These are phyloP conservation scores for Gymnorhina tibicen DNA, from an alignment of 2,113 vertebrate species.

Conservation along the genomic window DNA sequence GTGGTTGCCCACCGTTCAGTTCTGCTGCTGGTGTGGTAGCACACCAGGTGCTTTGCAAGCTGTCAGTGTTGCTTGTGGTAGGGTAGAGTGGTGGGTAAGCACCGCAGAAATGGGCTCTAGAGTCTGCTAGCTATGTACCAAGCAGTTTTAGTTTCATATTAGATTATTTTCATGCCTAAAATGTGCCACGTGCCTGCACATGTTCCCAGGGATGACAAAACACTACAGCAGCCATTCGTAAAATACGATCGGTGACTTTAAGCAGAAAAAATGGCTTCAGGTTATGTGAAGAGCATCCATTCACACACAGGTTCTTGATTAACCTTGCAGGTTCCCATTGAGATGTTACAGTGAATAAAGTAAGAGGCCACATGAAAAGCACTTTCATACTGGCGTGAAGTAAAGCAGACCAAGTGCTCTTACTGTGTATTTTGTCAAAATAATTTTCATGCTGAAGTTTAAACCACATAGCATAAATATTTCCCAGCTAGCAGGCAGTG, in stretches of 20 bases:
- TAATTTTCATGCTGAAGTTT: slow-evolving; percentile 57
- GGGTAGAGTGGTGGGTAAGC: background rate
- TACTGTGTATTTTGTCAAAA: slow-evolving; percentile 63
- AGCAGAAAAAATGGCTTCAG: slow-evolving; percentile 49
- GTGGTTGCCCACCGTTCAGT: accelerated
- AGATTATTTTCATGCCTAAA: background rate
- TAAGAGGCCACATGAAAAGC: slow-evolving; percentile 54
- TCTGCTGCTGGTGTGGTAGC: background rate
- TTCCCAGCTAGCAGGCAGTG: background rate
- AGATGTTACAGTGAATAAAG: slow-evolving; percentile 55
- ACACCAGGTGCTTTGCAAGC: background rate
- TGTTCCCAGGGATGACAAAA: slow-evolving; percentile 3
- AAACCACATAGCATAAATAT: slow-evolving; percentile 24
- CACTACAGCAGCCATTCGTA: background rate
- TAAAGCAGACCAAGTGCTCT: slow-evolving; percentile 45
- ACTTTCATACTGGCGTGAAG: slow-evolving; percentile 55
- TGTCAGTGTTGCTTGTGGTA: background rate
- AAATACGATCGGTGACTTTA: background rate
- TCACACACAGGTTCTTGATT: slow-evolving; percentile 58
- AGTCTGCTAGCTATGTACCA: background rate
- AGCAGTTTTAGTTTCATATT: background rate
- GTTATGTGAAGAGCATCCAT: slow-evolving; percentile 49
- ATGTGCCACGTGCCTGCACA: background rate
- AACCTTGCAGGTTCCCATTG: slow-evolving; percentile 56
- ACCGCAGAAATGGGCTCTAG: background rate